Evolutionary conservation across 2,113 vertebrate genomes (phyloP), one percentile per base, ranked within the genome.

Genomic region (Lamprologus tigripictilis): DNA sequence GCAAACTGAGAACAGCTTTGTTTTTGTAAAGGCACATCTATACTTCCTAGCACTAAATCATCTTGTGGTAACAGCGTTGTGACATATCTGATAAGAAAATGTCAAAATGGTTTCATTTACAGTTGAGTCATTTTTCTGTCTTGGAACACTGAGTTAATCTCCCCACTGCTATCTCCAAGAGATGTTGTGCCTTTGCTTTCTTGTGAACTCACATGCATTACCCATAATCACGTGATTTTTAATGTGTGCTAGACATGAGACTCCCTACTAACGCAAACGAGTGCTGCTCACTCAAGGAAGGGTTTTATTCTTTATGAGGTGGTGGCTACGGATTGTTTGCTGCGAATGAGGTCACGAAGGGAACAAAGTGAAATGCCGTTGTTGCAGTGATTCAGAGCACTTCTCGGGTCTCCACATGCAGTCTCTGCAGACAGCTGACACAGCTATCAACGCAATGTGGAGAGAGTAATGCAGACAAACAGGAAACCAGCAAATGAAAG

Each of bases 201-300:
- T 66, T 86, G 8, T 45, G 63, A 88, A 87, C 85, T 57, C 31
- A 81, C 82, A 58, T 66, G 33, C 45, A 86, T 89, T 28, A 85
- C 21, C 80, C 71, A 81, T 89, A 84, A 90, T 92, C 80, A 73
- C 28, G 82, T 91, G 53, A 84, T 81, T 83, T 92, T 66, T 84
- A 90, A 90, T 89, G 81, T 86, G 76, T 81, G 53, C 83, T 84
- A 86, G 86, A 86, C 84, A 86, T 6, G 42, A 82, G 85, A 84
- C 85, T 81, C 86, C 79, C 76, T 40, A 49, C 61, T 85, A 63
- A 90, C 57, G 90, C 82, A 88, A 92, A 93, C 81, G 45, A 90
- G 47, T 28, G 2, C 73, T 45, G 42, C 35, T 54, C 40, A 42
- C 8, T 16, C 28, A 53, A 81, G 79, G 35, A 86, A 23, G 26